phyloP scores from a whole-genome alignment of 2,888 invertebrate genomes.

The Xanthia togata region DNA sequence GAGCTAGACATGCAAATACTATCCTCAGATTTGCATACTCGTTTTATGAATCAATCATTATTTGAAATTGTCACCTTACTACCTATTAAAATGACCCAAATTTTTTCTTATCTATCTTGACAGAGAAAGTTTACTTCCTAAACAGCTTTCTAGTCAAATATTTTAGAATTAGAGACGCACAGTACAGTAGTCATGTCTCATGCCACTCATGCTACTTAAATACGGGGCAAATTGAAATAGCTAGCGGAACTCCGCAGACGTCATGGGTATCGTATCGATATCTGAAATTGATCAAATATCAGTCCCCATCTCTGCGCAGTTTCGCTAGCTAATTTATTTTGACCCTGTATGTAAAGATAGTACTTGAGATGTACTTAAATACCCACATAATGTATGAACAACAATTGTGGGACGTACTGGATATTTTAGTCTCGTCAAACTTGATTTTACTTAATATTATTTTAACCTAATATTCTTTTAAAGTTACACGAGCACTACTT shows the following conservation, averaged over 20 bases:
- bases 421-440: not conserved
- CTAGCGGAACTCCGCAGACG: too few relatives aligned
- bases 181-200: not conserved
- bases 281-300: too few relatives aligned
- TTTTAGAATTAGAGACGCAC: slow-evolving; percentile 10
- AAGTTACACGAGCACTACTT: too few relatives aligned
- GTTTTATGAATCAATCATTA: slow-evolving; percentile 38
- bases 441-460: not conserved
- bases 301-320: too few relatives aligned
- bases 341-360: too few relatives aligned
- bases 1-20: slow-evolving; percentile 49
- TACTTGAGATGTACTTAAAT: too few relatives aligned
- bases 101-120: slow-evolving; percentile 13
- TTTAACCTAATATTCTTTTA: not conserved
- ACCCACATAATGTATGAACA: not conserved
- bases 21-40: slow-evolving; percentile 35
- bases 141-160: slow-evolving; percentile 57
- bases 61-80: slow-evolving; percentile 36
- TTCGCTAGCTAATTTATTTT: too few relatives aligned
- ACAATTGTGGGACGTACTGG: not conserved
- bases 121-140: slow-evolving; percentile 47
- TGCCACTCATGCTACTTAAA: not conserved
- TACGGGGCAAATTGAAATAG: too few relatives aligned
- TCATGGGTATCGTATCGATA: too few relatives aligned
- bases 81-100: slow-evolving; percentile 34